Percentiles rank a stretch among this genome's conserved stretches.
Evolutionary conservation across 2,797 vertebrate species (phyloP).

Genomic region (Sebastiscus albofasciatus): DNA sequence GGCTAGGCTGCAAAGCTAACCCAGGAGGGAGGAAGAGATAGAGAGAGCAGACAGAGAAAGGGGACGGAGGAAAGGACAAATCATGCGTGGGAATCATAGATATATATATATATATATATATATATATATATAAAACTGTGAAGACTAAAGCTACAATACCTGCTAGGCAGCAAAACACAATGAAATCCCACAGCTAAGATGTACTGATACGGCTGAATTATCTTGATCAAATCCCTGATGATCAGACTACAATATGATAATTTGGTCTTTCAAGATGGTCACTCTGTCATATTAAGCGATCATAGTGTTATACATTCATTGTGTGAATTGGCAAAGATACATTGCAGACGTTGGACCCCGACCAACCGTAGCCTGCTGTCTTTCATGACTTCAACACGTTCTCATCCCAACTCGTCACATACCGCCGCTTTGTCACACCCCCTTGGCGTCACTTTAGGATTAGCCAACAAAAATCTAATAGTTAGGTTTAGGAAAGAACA

Average conservation of each 20-base stretch:
- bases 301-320: neutral
- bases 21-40: constrained; percentile 51
- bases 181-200: neutral
- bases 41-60: constrained; percentile 34
- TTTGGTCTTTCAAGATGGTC: neutral
- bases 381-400: too few relatives aligned
- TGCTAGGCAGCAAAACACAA: constrained; percentile 30
- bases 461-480: too few relatives aligned
- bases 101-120: neutral
- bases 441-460: too few relatives aligned
- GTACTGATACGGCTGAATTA: neutral
- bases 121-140: neutral
- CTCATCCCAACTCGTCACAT: too few relatives aligned
- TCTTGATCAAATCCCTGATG: neutral
- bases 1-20: constrained; percentile 67
- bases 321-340: neutral
- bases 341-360: neutral
- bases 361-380: neutral
- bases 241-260: neutral
- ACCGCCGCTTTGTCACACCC: too few relatives aligned
- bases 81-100: constrained; percentile 25
- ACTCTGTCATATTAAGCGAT: accelerated
- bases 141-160: constrained; percentile 3
- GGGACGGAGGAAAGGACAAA: constrained; percentile 50
- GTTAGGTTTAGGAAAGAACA: too few relatives aligned